A percentile compares a stretch with the other conserved stretches of the same genome.
Evolutionary conservation across 1,140 invertebrate genomes (phyloP).

Genomic region (Alviniconcha marisindica): DNA sequence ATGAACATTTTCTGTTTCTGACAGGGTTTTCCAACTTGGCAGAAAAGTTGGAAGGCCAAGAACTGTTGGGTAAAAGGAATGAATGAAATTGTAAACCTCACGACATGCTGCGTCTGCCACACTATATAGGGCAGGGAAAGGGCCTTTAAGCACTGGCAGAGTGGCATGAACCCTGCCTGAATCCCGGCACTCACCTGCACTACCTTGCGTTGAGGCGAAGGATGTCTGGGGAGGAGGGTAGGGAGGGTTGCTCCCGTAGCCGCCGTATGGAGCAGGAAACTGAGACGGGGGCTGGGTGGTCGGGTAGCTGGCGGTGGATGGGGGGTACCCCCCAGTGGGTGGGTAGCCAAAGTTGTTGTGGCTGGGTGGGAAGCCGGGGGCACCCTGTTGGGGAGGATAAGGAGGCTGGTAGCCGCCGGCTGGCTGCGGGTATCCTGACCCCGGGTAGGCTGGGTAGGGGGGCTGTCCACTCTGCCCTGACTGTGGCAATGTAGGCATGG

Average conservation of each 20-base stretch:
- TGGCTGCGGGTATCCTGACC: constrained; percentile 41
- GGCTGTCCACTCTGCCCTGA: constrained; percentile 70
- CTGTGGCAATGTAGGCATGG: constrained; percentile 44
- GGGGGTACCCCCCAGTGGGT: constrained; percentile 18
- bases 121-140: too few species aligned
- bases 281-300: constrained; percentile 34
- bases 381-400: too few species aligned
- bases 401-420: constrained; percentile 3
- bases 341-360: constrained; percentile 40
- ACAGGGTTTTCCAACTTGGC: too few species aligned
- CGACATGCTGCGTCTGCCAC: too few species aligned
- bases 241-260: constrained; percentile 36
- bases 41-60: too few species aligned
- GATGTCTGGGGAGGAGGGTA: constrained; percentile 29
- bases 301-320: constrained; percentile 20
- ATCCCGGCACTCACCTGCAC: neutral
- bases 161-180: too few species aligned
- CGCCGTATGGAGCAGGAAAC: constrained; percentile 18
- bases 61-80: too few species aligned
- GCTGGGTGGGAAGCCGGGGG: constrained; percentile 35
- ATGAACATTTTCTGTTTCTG: too few species aligned
- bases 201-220: constrained; percentile 14
- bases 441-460: constrained; percentile 72
- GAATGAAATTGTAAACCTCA: too few species aligned
- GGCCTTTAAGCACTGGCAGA: too few species aligned